Conservation (phyloP, 2,797 vertebrate species). For the Neostethus bicornis region DNA sequence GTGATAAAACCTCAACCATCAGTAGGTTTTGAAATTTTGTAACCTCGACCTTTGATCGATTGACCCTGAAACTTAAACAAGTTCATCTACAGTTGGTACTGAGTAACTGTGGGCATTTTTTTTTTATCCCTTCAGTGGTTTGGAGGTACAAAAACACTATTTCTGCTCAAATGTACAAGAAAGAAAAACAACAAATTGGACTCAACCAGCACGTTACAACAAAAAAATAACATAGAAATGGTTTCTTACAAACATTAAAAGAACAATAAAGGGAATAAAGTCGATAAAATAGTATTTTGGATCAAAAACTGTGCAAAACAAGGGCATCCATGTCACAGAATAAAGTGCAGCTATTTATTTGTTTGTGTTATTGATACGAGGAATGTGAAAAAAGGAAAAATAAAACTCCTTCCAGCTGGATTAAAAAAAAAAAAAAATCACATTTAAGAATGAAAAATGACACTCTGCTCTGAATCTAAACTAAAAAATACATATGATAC, state of each 20-base stretch:
- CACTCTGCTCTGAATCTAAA: neutral
- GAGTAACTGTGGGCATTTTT: no score
- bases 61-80: no score
- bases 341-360: constrained; percentile 71
- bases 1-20: no score
- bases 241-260: constrained; percentile 32
- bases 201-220: constrained; percentile 24
- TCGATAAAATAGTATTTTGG: constrained; percentile 26
- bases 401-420: constrained; percentile 53
- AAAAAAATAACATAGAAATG: constrained; percentile 32
- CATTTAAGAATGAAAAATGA: neutral
- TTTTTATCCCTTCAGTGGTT: constrained; percentile 21
- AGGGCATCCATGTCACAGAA: constrained; percentile 57
- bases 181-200: constrained; percentile 24
- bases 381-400: constrained; percentile 48
- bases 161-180: constrained; percentile 29
- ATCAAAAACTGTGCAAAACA: constrained; percentile 64
- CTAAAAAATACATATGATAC: neutral
- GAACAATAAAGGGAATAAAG: constrained; percentile 22
- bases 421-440: constrained; percentile 37
- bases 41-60: no score
- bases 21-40: no score
- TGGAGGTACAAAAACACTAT: constrained; percentile 26
- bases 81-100: no score
- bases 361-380: constrained; percentile 45